Evolutionary conservation across 2,888 invertebrate species (phyloP), one percentile per base, ranked within the genome.

Genomic region (Metacarcinus magister): DNA sequence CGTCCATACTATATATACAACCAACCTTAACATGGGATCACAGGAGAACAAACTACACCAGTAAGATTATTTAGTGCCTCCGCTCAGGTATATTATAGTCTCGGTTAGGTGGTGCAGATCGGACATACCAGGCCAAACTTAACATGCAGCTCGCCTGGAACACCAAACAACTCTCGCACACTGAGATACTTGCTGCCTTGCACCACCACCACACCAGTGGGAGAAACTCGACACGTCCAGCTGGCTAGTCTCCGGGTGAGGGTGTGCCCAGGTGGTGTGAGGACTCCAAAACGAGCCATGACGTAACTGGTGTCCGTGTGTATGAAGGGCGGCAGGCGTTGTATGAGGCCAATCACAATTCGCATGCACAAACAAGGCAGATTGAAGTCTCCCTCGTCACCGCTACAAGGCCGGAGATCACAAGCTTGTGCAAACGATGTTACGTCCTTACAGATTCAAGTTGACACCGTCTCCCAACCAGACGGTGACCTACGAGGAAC

Each of bases 341-440:
- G 82, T 13, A 82, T 23, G 82, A 32, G 82, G 82, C 5, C 7
- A 32, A 32, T 82, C 82, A 28, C 82, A 32, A 28, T 5, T 82
- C 7, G 82, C 82, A 82, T 82, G 82, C 28, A 82, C 82, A 82
- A 82, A 82, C 82, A 82, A 82, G 82, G 82, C 82, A 82, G 5
- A 5, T 82, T n/a, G 67, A 0, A 32, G 82, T 32, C 10, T 10
- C 32, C 82, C 5, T 32, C 10, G 82, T 32, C 82, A 82, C 82
- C 82, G 32, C 32, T 5, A 82, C 82, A 82, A 82, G 75, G 32
- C 28, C 32, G 19, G 0, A 8, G 82, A 82, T 82, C 82, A 82
- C 82, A 82, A 28, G 23, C 67, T 23, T 67, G 67, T 67, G 32
- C 28, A 82, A 82, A 82, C 5, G 32, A 82, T 82, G 82, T 32